Percentiles rank a stretch among this genome's conserved stretches.
Conservation (phyloP, 2,888 invertebrate species). For the Drosophila algonquin region DNA sequence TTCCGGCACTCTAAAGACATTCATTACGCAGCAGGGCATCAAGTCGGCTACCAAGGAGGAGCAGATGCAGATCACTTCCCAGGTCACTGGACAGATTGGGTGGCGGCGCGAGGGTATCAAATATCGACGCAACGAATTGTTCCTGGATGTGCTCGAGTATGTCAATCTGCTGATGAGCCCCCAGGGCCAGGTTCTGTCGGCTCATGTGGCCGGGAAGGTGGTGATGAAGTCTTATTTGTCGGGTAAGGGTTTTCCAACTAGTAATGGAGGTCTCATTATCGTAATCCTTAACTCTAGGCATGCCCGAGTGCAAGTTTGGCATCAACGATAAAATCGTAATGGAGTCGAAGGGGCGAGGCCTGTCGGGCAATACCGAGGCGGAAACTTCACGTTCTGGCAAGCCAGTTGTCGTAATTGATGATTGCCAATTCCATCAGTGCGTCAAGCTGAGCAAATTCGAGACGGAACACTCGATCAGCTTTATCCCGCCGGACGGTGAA, state of each 20-base stretch:
- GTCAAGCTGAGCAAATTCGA: constrained; percentile 99
- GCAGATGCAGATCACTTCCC: constrained; percentile 99
- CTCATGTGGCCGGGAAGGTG: constrained; percentile 99
- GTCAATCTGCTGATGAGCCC: constrained; percentile 99
- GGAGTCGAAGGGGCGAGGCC: constrained; percentile 94
- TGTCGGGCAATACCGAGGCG: constrained; percentile 89
- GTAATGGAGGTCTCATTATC: no score
- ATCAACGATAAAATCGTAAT: constrained; percentile 99
- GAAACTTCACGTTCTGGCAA: constrained; percentile 96
- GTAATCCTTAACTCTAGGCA: constrained; percentile 86
- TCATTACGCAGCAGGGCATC: constrained; percentile 99
- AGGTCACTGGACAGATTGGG: constrained; percentile 98
- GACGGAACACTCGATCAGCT: constrained; percentile 99
- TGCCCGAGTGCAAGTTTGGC: constrained; percentile 99
- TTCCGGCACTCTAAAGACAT: constrained; percentile 99
- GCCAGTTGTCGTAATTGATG: constrained; percentile 99
- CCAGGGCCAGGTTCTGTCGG: constrained; percentile 99
- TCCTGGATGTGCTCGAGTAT: constrained; percentile 99
- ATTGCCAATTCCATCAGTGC: constrained; percentile 99
- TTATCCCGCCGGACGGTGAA: constrained; percentile 99
- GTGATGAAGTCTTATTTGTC: constrained; percentile 99
- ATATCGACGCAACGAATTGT: constrained; percentile 98
- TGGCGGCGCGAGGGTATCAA: constrained; percentile 99
- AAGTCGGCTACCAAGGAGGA: constrained; percentile 99
- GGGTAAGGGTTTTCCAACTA: constrained; percentile 63